Base-by-base conservation (phyloP, 64 coral and sea anemone genomes). In the Cladopsammia gracilis region DNA sequence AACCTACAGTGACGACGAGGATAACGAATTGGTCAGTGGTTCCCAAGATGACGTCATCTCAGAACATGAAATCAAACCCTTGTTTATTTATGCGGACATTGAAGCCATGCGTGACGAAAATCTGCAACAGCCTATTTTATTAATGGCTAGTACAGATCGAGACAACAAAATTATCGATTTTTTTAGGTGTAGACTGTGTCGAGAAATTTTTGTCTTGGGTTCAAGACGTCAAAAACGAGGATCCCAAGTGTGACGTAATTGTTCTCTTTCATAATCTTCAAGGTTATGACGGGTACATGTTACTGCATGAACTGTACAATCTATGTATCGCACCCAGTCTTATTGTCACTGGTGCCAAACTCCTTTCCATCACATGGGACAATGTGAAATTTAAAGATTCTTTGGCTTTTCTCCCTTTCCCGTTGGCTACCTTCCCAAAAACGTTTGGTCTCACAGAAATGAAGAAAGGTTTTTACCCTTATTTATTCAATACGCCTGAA, bases 401-500 rank as follows among this genome's bases (percentile, higher is more conserved):
- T 1, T 0, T 75, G 0, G 57, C 54, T 76, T 88, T 88, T 15
- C 15, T 88, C 0, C 86, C 70, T 0, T 3, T 76, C 1, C 16
- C 66, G 0, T 15, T 88, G 1, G 3, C 10, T 3, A 4, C 49
- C 0, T 73, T 88, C 4, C 71, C 86, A 1, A 11, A 1, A 0
- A 59, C 71, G 0, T 88, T 88, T 59, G 71, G 71, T 0, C 26
- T 88, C 0, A 34, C 34, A 0, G 68, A 88, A 11, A 0, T 58
- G 1, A 54, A 56, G 10, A 88, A 88, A 10, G 86, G 86, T 0
- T 73, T 62, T 13, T 88, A 76, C 11, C 70, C 86, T 4, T 70
- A 88, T n/a, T 2, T 34, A 3, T 88, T 88, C 11, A 58, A 88
- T 7, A 25, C n/a, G 2, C 10, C 44, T 0, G 50, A 88, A 0